phyloP scores from a whole-genome alignment of 2,888 invertebrate genomes.

The Anodontia alba region DNA sequence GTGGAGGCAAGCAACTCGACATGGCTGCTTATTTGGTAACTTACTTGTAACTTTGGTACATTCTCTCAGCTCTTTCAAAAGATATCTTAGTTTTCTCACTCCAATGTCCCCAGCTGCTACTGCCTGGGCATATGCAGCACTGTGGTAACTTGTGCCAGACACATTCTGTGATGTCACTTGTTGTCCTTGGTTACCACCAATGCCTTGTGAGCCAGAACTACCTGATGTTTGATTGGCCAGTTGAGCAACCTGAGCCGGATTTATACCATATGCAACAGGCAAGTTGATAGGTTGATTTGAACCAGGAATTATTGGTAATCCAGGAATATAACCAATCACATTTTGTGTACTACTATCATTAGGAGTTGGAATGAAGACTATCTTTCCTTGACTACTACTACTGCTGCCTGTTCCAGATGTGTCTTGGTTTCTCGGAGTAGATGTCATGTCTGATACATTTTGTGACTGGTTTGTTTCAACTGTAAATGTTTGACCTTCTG shows the following conservation, averaged over 20 bases:
- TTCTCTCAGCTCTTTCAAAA: constrained; percentile 72
- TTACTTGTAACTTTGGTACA: constrained; percentile 72
- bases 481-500: constrained; percentile 29
- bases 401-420: constrained; percentile 38
- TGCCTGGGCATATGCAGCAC: constrained; percentile 33
- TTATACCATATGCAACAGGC: constrained; percentile 44
- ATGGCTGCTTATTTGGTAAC: too few species aligned
- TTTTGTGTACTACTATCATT: constrained; percentile 53
- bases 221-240: constrained; percentile 32
- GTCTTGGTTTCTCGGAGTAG: constrained; percentile 50
- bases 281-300: constrained; percentile 54
- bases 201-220: constrained; percentile 33
- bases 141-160: constrained; percentile 44
- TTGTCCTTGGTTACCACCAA: constrained; percentile 38
- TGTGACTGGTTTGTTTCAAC: constrained; percentile 40
- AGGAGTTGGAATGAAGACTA: constrained; percentile 60
- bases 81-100: constrained; percentile 66
- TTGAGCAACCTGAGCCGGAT: constrained; percentile 15
- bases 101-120: constrained; percentile 65
- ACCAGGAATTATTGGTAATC: constrained; percentile 37
- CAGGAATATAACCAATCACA: constrained; percentile 62
- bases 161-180: constrained; percentile 26
- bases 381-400: constrained; percentile 42
- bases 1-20: too few species aligned
- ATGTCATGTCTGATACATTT: constrained; percentile 40